A percentile compares a stretch with the other conserved stretches of the same genome.
Evolutionary conservation across 2,113 vertebrate genomes (phyloP).

Genomic region (Platanista minor): DNA sequence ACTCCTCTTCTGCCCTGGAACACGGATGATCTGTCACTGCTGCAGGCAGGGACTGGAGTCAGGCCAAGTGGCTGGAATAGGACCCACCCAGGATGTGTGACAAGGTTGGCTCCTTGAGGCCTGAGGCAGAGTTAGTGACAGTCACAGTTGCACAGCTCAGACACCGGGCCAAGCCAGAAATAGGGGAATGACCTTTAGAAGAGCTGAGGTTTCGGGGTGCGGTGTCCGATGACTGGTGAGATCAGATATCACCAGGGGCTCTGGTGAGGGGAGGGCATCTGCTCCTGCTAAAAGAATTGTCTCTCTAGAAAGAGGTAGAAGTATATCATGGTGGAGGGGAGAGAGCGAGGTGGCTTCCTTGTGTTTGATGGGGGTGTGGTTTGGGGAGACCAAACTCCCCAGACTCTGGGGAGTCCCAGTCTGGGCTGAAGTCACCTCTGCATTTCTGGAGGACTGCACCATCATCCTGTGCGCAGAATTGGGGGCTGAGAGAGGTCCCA

Average conservation of each 20-base stretch:
- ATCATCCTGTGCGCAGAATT: not conserved
- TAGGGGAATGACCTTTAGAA: constrained; percentile 75
- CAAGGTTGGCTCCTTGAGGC: constrained; percentile 50
- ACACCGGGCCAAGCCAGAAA: constrained; percentile 65
- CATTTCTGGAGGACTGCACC: not conserved
- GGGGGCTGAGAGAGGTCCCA: not conserved
- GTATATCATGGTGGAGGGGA: not conserved
- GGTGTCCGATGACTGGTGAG: constrained; percentile 48
- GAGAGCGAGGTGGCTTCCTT: not conserved
- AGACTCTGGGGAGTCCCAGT: not conserved
- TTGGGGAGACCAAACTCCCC: too few species aligned
- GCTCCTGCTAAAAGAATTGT: not conserved
- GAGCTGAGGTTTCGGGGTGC: constrained; percentile 70
- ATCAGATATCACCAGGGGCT: constrained; percentile 57
- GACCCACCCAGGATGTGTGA: constrained; percentile 30
- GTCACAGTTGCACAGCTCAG: constrained; percentile 67
- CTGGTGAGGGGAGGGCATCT: not conserved
- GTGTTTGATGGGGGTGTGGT: not conserved
- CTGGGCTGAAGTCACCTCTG: not conserved
- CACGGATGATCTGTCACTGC: not conserved
- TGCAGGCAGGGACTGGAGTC: constrained; percentile 4
- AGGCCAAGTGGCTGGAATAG: constrained; percentile 17
- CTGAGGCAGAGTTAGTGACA: constrained; percentile 51
- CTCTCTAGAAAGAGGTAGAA: not conserved
- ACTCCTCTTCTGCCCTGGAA: not conserved